These are phyloP conservation scores for Ambastaia sidthimunki DNA, from an alignment of 2,797 vertebrate species.

Conservation along the genomic window DNA sequence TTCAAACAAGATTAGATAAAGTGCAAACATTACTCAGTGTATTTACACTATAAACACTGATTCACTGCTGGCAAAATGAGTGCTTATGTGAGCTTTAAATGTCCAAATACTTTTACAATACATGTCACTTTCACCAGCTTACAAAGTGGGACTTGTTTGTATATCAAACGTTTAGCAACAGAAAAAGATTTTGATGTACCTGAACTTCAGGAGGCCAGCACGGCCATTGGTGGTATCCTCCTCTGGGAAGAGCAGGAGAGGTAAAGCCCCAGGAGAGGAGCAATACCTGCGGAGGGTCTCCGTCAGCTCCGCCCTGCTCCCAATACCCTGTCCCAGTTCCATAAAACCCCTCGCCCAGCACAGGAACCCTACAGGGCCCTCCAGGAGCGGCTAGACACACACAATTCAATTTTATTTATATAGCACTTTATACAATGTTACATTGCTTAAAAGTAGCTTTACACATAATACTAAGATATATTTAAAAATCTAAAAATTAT, in stretches of 20 bases:
- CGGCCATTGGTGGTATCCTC: conserved; percentile 93
- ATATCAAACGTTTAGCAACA: too few relatives aligned
- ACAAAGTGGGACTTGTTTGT: too few relatives aligned
- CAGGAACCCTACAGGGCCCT: conserved; percentile 88
- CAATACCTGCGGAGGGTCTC: conserved; percentile 89
- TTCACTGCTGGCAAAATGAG: neutral
- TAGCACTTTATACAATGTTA: too few relatives aligned
- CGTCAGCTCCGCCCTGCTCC: conserved; percentile 77
- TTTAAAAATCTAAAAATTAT: too few relatives aligned
- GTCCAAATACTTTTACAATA: too few relatives aligned
- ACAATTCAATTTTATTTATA: neutral
- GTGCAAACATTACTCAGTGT: neutral
- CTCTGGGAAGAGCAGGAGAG: conserved; percentile 92
- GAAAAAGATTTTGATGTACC: conserved; percentile 69
- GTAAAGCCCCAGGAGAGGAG: conserved; percentile 76
- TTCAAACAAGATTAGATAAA: conserved; percentile 1
- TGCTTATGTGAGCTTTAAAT: too few relatives aligned
- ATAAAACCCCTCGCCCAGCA: conserved; percentile 97
- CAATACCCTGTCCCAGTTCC: conserved; percentile 82
- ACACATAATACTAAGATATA: too few relatives aligned
- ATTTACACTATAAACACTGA: conserved; percentile 7
- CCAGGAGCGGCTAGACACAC: conserved; percentile 84
- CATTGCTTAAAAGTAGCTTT: too few relatives aligned
- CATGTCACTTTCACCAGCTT: too few relatives aligned
- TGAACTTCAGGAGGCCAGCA: conserved; percentile 89